Conservation (phyloP, 2,113 vertebrate species). For the Phoxinus phoxinus region DNA sequence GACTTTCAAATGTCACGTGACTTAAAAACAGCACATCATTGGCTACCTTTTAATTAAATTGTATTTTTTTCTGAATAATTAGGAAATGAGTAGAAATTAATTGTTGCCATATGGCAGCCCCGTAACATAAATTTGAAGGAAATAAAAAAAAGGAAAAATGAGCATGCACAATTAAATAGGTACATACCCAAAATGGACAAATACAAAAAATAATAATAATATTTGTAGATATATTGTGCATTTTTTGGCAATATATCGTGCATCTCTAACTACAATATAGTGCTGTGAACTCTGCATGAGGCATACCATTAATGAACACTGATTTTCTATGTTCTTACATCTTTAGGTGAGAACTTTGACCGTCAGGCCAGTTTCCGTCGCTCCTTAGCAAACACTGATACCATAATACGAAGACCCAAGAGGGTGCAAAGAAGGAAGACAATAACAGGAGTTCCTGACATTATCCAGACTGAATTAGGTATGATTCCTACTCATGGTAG, state of each 20-base stretch:
- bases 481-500: conserved; percentile 76
- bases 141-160: too few species aligned
- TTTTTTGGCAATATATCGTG: neutral
- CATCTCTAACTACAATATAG: neutral
- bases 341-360: conserved; percentile 94
- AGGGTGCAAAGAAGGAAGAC: conserved; percentile 91
- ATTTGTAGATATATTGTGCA: neutral
- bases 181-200: neutral
- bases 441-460: conserved; percentile 85
- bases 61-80: too few species aligned
- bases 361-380: conserved; percentile 94
- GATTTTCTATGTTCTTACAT: conserved; percentile 72
- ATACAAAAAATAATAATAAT: neutral
- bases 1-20: too few species aligned
- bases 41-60: too few species aligned
- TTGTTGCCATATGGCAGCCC: too few species aligned
- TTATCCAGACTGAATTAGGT: conserved; percentile 86
- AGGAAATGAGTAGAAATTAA: too few species aligned
- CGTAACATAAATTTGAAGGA: too few species aligned
- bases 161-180: too few species aligned
- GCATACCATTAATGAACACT: neutral
- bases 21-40: too few species aligned
- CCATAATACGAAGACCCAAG: conserved; percentile 84
- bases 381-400: conserved; percentile 86
- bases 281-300: neutral